Conservation (phyloP, 2,888 invertebrate genomes). For the Oligia latruncula region DNA sequence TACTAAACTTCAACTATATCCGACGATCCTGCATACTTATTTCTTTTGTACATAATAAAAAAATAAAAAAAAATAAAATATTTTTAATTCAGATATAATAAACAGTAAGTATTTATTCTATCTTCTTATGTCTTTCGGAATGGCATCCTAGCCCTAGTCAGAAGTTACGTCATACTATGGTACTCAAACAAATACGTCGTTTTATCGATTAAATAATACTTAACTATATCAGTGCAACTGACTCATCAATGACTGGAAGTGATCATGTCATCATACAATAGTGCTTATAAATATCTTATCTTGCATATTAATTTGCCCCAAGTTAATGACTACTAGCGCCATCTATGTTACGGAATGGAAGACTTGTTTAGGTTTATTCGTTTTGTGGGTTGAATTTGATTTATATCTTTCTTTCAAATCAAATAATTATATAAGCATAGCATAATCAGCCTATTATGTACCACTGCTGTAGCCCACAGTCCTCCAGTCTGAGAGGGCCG, state of each 20-base stretch:
- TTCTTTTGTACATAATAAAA: background rate
- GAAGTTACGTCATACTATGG: background rate
- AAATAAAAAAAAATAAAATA: too few relatives aligned
- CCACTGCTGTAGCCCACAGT: too few relatives aligned
- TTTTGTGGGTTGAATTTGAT: too few relatives aligned
- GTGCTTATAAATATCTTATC: slow-evolving; percentile 16
- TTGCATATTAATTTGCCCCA: background rate
- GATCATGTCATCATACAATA: slow-evolving; percentile 23
- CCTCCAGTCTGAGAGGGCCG: too few relatives aligned
- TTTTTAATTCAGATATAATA: too few relatives aligned
- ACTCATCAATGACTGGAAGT: slow-evolving; percentile 30
- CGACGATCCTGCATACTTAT: too few relatives aligned
- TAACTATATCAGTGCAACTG: slow-evolving; percentile 16
- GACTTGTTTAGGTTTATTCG: background rate
- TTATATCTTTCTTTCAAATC: too few relatives aligned
- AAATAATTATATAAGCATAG: too few relatives aligned
- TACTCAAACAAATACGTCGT: background rate
- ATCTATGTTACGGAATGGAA: slow-evolving; percentile 12
- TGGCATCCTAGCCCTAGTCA: background rate
- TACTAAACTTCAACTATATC: too few relatives aligned
- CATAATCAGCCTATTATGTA: too few relatives aligned
- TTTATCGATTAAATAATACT: slow-evolving; percentile 4
- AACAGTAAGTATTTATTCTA: too few relatives aligned
- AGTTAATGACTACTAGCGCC: slow-evolving; percentile 20
- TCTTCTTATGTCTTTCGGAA: background rate